phyloP scores from a whole-genome alignment of 2,113 vertebrate species.

The Macrotis lagotis region DNA sequence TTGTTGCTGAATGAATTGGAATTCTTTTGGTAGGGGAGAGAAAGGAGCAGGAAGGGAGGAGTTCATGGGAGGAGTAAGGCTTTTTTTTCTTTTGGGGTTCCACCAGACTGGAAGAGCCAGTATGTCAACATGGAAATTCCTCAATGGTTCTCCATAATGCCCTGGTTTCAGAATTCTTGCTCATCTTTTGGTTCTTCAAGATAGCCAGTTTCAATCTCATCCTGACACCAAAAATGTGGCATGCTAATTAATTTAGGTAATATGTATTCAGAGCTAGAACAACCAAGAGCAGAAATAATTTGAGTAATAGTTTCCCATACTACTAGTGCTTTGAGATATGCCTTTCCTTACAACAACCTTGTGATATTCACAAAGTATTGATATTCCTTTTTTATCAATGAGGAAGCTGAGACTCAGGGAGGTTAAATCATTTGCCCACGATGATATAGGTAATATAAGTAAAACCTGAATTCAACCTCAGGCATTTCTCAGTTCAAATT shows the following conservation, averaged over 20 bases:
- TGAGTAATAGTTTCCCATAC: not conserved
- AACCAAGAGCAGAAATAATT: not conserved
- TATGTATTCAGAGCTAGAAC: not conserved
- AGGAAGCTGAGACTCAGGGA: not conserved
- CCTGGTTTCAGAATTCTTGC: not conserved
- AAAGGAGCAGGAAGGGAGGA: not conserved
- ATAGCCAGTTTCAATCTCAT: not conserved
- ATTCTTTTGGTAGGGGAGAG: not conserved
- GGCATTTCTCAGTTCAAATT: not conserved
- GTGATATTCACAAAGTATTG: not conserved
- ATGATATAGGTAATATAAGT: not conserved
- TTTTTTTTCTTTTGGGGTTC: not conserved
- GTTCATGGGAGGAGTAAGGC: not conserved
- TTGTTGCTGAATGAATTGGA: not conserved
- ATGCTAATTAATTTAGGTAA: constrained; percentile 3
- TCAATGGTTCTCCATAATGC: constrained; percentile 15
- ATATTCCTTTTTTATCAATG: not conserved
- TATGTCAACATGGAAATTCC: not conserved
- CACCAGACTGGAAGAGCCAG: not conserved
- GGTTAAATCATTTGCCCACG: not conserved
- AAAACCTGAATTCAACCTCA: not conserved
- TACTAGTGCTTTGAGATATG: not conserved
- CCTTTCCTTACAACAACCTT: no score
- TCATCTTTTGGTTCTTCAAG: not conserved
- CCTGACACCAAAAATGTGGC: not conserved